Base-by-base conservation (phyloP, 1,140 invertebrate genomes). In the Zophobas morio region DNA sequence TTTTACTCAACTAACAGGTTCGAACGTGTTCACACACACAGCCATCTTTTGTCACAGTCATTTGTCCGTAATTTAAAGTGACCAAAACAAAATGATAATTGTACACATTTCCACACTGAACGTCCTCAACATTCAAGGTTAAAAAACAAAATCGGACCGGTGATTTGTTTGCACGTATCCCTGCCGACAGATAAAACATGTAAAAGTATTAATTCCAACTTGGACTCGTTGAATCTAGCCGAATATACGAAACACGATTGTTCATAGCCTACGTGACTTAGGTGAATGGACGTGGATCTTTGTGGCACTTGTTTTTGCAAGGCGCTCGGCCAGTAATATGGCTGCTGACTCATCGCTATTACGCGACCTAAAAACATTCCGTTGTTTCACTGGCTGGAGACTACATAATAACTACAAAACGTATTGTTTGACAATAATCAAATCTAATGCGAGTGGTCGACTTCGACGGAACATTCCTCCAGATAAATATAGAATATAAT, bases 341-440 rank as follows among this genome's bases (percentile, higher is more conserved):
- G 75, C 63, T 76, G 75, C 79, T 80, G 79, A 80, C 79, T 80
- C 79, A 80, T 78, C 75, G 57, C 40, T 81, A 81, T 74, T 81
- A 77, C 34, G 49, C 77, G 77, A 47, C 3, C 36, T 47, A 75
- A 76, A 81, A 81, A 81, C 77, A 78, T 80, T 60, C 37, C n/a
- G 8, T 66, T 39, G 56, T 46, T 51, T 51, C 49, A 20, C 49
- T 20, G 20, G 49, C 34, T 35, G 3, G 60, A 40, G 40, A 42
- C 49, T 2, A 51, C n/a, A 20, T 51, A 51, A 51, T 51, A 51
- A 51, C n/a, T n/a, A 51, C 60, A 66, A 42, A 66, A 66, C 60
- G 60, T 66, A 66, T 66, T 66, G 60, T 66, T 66, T 66, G 60
- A 66, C 60, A 66, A 66, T 66, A 66, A 66, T 66, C n/a, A 33